These are phyloP conservation scores for Petrolisthes manimaculis DNA, from an alignment of 2,888 invertebrate genomes.

Conservation along the genomic window DNA sequence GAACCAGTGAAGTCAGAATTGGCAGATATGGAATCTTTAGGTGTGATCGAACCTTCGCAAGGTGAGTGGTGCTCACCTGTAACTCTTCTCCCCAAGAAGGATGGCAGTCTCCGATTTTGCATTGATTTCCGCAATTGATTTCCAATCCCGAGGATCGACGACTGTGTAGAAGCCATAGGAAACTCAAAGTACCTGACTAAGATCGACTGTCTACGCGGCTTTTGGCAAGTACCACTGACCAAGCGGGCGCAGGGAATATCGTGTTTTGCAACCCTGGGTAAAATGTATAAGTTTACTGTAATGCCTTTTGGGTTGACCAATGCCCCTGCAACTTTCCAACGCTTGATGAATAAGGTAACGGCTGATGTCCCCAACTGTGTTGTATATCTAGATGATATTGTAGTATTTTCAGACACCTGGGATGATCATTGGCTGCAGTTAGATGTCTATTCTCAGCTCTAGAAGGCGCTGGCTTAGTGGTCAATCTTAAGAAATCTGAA, in stretches of 20 bases:
- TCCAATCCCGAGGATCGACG: neutral
- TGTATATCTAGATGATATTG: conserved; percentile 12
- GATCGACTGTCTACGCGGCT: neutral
- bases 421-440: neutral
- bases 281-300: conserved; percentile 12
- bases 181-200: too few species aligned
- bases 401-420: too few species aligned
- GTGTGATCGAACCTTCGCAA: too few species aligned
- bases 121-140: neutral
- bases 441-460: neutral
- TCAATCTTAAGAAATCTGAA: conserved; percentile 5
- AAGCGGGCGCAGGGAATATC: conserved; percentile 15
- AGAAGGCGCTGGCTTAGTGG: neutral
- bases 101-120: neutral
- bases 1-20: too few species aligned
- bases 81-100: too few species aligned
- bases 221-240: conserved; percentile 28
- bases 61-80: too few species aligned
- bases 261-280: conserved; percentile 5
- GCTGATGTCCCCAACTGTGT: neutral
- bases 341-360: neutral
- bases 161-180: too few species aligned
- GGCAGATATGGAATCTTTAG: too few species aligned
- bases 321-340: neutral
- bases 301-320: conserved; percentile 21